These are phyloP conservation scores for Baccha elongata DNA, from an alignment of 2,888 invertebrate species.

Conservation along the genomic window DNA sequence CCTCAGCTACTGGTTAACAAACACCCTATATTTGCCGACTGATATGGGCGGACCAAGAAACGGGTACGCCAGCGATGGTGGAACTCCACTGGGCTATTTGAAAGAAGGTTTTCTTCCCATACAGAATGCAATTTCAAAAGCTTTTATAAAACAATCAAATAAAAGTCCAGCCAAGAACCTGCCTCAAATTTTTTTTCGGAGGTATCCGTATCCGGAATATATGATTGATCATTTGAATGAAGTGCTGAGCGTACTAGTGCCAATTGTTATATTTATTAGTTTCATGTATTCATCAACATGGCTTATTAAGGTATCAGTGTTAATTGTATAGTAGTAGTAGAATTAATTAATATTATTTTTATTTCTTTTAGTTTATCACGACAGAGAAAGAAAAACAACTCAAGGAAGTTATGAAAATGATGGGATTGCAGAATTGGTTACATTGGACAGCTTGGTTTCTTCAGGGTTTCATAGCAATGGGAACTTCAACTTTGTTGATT, in stretches of 20 bases:
- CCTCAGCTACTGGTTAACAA: slow-evolving; percentile 76
- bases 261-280: slow-evolving; percentile 89
- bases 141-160: slow-evolving; percentile 77
- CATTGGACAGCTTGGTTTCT: slow-evolving; percentile 93
- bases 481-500: slow-evolving; percentile 84
- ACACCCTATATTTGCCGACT: slow-evolving; percentile 57
- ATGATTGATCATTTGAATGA: slow-evolving; percentile 86
- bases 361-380: slow-evolving; percentile 77
- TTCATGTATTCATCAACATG: slow-evolving; percentile 90
- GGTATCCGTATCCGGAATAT: slow-evolving; percentile 82
- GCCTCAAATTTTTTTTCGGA: slow-evolving; percentile 74
- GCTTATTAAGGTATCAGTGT: slow-evolving; percentile 84
- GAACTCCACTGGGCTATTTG: slow-evolving; percentile 83
- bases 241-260: slow-evolving; percentile 86
- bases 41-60: slow-evolving; percentile 44
- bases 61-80: slow-evolving; percentile 77
- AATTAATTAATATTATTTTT: background rate
- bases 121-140: slow-evolving; percentile 84
- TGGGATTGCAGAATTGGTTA: slow-evolving; percentile 90
- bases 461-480: slow-evolving; percentile 87
- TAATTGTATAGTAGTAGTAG: slow-evolving; percentile 35
- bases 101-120: slow-evolving; percentile 86
- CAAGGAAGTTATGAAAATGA: slow-evolving; percentile 92
- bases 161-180: background rate
- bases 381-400: slow-evolving; percentile 75